Evolutionary conservation across 1,140 invertebrate species (phyloP), one percentile per base, ranked within the genome.

Genomic region (Sminthurides bifidus): DNA sequence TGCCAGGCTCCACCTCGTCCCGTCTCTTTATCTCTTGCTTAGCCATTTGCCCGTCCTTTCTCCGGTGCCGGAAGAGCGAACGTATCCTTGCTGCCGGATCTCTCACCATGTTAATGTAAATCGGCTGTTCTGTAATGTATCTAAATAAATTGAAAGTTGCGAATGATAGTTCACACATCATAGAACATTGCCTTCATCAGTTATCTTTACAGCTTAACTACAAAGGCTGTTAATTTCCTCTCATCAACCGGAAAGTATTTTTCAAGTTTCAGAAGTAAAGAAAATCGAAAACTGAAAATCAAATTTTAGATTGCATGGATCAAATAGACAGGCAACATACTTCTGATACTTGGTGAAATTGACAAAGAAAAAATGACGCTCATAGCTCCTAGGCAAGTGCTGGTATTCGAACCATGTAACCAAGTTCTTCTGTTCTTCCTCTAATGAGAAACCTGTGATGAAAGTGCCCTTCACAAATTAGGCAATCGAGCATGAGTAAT

Each of bases 61-160:
- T 76, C 73, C 52, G 54, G 0, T 30, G 38, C 0, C 60, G 64
- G 49, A 68, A 71, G 19, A 65, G 65, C 2, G 70, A 71, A 0
- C 66, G 67, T 21, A 72, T 53, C 26, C 71, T 65, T 48, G 70
- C 67, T 10, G 78, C 68, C 6, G 81, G 82, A 66, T 83, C 75
- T 63, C 81, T 71, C 5, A 84, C 74, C 38, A 84, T 61, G 58
- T 81, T 82, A 45, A 83, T 75, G 66, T 78, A 82, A 29, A 76
- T 76, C 1, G 81, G 81, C 27, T 44, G 58, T 40, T 64, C 56
- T 31, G 56, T 58, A 0, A 57, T 53, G 40, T 41, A 63, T 61
- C 58, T 58, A 44, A 8, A 43, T 8, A 43, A 43, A 17, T 21
- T 5, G 40, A 14, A 5, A 43, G 21, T 21, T 5, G 21, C 12